A percentile compares a stretch with the other conserved stretches of the same genome.
phyloP scores from a whole-genome alignment of 2,797 vertebrate species.

The Lepilemur ruficaudatus region DNA sequence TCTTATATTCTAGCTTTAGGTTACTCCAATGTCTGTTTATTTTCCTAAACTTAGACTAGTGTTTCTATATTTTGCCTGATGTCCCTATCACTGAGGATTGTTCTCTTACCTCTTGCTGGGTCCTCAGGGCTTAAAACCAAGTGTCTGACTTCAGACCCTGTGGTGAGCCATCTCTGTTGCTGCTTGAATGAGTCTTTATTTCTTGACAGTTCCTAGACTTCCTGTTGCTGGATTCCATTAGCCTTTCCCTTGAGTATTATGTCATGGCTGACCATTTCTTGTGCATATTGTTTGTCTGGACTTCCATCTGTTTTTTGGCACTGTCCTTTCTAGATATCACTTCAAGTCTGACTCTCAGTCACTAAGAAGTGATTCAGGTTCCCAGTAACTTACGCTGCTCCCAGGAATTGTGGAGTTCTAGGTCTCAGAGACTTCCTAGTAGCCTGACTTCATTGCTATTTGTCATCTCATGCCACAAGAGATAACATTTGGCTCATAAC shows the following conservation, averaged over 20 bases:
- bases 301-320: not conserved
- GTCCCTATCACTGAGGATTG: fast-evolving
- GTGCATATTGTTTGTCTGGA: not conserved
- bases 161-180: not conserved
- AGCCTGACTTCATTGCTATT: not conserved
- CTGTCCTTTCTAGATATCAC: not conserved
- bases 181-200: not conserved
- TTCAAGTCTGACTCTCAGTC: not conserved
- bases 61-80: not conserved
- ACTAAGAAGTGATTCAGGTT: not conserved
- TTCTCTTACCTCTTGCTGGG: not conserved
- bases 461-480: not conserved
- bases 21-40: not conserved
- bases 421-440: not conserved
- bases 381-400: not conserved
- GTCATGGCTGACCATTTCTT: not conserved
- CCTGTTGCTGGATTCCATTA: not conserved
- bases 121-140: not conserved
- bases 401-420: not conserved
- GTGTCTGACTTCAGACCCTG: not conserved
- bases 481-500: not conserved
- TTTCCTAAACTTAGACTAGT: not conserved
- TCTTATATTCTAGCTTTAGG: not conserved
- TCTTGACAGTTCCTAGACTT: not conserved
- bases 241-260: not conserved